Evolutionary conservation across 2,888 invertebrate genomes (phyloP).

Genomic region (Drosophila longiperda): DNA sequence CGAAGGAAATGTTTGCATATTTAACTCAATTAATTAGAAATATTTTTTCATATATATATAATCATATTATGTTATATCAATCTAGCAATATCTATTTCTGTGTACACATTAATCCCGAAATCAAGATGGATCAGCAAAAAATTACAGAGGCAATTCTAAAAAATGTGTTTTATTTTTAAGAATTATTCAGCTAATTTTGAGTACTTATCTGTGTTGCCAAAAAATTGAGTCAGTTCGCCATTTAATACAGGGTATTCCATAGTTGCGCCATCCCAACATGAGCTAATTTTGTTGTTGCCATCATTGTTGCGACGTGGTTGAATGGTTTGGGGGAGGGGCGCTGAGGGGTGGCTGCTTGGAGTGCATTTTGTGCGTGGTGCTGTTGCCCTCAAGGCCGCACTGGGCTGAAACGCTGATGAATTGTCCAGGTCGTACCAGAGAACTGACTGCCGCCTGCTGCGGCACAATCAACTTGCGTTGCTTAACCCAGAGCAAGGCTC

Average conservation of each 20-base stretch:
- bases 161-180: background rate
- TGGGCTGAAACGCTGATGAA: constrained; percentile 52
- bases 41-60: background rate
- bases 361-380: constrained; percentile 64
- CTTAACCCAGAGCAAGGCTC: background rate
- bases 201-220: background rate
- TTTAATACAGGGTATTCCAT: background rate
- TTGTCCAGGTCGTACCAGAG: constrained; percentile 49
- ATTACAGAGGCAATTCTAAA: background rate
- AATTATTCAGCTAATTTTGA: background rate
- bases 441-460: background rate
- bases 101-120: background rate
- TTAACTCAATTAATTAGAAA: background rate
- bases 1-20: background rate
- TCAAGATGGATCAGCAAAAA: background rate
- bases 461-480: constrained; percentile 46
- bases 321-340: background rate
- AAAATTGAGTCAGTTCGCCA: background rate
- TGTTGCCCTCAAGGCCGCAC: constrained; percentile 71
- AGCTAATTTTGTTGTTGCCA: constrained; percentile 11
- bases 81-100: background rate
- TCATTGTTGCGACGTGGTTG: background rate
- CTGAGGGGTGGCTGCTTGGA: constrained; percentile 19
- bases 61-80: background rate
- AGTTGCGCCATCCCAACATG: background rate